A percentile compares a stretch with the other conserved stretches of the same genome.
phyloP scores from a whole-genome alignment of 2,113 vertebrate genomes.

The Semicossyphus pulcher region DNA sequence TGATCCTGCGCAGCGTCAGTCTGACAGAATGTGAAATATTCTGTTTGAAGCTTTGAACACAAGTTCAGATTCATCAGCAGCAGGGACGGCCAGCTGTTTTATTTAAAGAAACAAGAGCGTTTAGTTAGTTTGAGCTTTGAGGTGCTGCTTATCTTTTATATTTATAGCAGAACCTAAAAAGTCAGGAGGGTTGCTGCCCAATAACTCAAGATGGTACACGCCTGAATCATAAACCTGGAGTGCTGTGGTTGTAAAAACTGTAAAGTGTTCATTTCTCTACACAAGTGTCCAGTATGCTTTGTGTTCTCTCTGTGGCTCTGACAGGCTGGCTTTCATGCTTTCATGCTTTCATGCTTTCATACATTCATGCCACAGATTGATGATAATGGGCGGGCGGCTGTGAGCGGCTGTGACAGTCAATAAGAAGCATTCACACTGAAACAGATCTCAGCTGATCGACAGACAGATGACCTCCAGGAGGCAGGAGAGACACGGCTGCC shows the following conservation, averaged over 20 bases:
- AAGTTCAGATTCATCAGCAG: background rate
- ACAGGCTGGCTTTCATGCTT: constrained; percentile 50
- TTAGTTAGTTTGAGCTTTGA: too few relatives aligned
- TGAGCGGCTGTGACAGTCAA: constrained; percentile 49
- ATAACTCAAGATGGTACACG: too few relatives aligned
- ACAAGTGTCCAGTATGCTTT: constrained; percentile 14
- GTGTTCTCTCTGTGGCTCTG: constrained; percentile 8
- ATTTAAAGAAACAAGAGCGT: too few relatives aligned
- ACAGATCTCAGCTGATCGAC: constrained; percentile 41
- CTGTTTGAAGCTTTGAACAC: background rate
- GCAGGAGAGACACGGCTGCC: constrained; percentile 1
- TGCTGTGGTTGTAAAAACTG: background rate
- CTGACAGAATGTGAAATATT: constrained; percentile 1
- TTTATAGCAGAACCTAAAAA: too few relatives aligned
- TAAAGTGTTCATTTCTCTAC: background rate
- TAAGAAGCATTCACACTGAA: constrained; percentile 43
- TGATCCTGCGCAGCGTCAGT: constrained; percentile 18
- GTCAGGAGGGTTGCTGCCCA: too few relatives aligned
- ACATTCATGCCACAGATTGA: constrained; percentile 42
- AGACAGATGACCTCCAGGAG: constrained; percentile 43
- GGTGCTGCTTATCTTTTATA: too few relatives aligned
- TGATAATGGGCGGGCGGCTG: constrained; percentile 31
- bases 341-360: constrained; percentile 56
- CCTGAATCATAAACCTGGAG: background rate
- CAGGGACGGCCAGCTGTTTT: too few relatives aligned